Percentiles rank a stretch among this genome's conserved stretches.
Evolutionary conservation across 2,797 vertebrate genomes (phyloP).

Genomic region (Threskiornis aethiopicus): DNA sequence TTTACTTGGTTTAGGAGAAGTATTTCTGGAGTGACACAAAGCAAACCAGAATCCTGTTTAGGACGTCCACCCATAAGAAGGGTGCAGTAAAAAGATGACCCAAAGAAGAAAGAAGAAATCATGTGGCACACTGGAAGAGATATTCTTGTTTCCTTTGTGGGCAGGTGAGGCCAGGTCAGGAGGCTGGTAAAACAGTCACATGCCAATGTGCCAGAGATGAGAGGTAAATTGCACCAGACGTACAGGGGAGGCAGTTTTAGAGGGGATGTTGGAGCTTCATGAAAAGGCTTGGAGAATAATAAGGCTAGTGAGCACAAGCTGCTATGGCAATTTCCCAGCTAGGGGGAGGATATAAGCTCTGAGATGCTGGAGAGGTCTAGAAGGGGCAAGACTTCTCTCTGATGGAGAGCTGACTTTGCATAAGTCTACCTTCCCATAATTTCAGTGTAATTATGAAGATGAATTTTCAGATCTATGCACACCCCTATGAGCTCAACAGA

Average conservation of each 20-base stretch:
- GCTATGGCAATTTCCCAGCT: not conserved
- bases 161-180: not conserved
- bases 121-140: not conserved
- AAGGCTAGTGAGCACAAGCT: not conserved
- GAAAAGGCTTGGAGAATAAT: not conserved
- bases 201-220: not conserved
- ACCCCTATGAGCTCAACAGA: not conserved
- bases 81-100: not conserved
- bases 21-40: not conserved
- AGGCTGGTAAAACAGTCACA: not conserved
- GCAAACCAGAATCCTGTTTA: not conserved
- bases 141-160: not conserved
- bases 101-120: not conserved
- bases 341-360: not conserved
- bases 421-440: not conserved
- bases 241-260: not conserved
- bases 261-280: not conserved
- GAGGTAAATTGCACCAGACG: not conserved
- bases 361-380: not conserved
- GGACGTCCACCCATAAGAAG: not conserved
- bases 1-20: not conserved
- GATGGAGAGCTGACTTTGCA: not conserved
- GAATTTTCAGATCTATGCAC: not conserved
- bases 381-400: not conserved
- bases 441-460: not conserved